A percentile compares a stretch with the other conserved stretches of the same genome.
These are phyloP conservation scores for Drosophila cardini DNA, from an alignment of 1,140 invertebrate genomes.

Conservation along the genomic window DNA sequence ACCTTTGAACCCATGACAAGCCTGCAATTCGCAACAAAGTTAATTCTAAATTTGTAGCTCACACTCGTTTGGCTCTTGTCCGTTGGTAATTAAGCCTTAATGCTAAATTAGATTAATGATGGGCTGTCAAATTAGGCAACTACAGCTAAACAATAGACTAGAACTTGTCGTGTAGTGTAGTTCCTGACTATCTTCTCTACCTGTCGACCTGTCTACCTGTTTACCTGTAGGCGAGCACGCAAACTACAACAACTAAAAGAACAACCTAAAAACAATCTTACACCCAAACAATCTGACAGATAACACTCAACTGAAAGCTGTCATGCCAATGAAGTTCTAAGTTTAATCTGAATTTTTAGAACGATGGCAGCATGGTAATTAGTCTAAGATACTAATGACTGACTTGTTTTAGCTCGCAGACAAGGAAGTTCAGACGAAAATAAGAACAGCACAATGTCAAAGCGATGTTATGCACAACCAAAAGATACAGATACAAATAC, in stretches of 20 bases:
- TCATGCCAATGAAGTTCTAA: constrained; percentile 59
- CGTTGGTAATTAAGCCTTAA: constrained; percentile 64
- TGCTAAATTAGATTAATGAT: constrained; percentile 82
- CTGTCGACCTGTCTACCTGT: constrained; percentile 22
- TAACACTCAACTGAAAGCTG: constrained; percentile 37
- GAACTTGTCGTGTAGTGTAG: constrained; percentile 33
- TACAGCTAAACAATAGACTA: constrained; percentile 9
- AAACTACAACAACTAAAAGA: constrained; percentile 17
- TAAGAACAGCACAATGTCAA: constrained; percentile 56
- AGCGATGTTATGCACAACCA: constrained; percentile 23
- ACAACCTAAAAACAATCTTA: constrained; percentile 16
- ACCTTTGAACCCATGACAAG: constrained; percentile 14
- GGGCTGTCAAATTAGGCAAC: constrained; percentile 29
- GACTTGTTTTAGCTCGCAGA: constrained; percentile 33
- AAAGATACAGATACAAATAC: constrained; percentile 3
- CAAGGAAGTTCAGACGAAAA: constrained; percentile 45
- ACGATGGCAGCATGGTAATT: constrained; percentile 66
- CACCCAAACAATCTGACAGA: constrained; percentile 17
- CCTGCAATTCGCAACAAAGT: constrained; percentile 26
- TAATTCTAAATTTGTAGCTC: background rate
- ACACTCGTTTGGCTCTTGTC: constrained; percentile 30
- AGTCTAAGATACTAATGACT: constrained; percentile 72
- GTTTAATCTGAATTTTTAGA: constrained; percentile 65
- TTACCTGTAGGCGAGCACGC: constrained; percentile 47
- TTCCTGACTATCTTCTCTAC: constrained; percentile 29